Evolutionary conservation across 2,888 invertebrate species (phyloP), one percentile per base, ranked within the genome.

Genomic region (Sialis lutaria): DNA sequence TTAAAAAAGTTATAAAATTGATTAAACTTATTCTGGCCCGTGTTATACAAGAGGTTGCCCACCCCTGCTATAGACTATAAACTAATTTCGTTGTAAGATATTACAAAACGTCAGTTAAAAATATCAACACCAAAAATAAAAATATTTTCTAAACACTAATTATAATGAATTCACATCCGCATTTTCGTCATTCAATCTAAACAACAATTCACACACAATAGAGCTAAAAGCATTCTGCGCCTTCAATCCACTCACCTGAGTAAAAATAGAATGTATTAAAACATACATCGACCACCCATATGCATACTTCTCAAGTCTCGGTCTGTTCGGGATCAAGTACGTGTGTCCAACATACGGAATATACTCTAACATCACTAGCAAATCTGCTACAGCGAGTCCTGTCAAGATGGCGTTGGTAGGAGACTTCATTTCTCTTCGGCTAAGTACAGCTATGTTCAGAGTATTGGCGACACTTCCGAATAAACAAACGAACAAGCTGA

Each of bases 311-410:
- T 73, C 69, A 40, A 68, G 64, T n/a, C 70, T 52, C 53, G 70
- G 64, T 58, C 66, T 68, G 39, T 70, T 69, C 5, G 70, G 69
- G 53, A 80, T 74, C 50, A 88, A 74, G 57, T 83, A 85, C 62
- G 80, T 79, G 62, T 89, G 86, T 46, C 84, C 74, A 2, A 85
- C 82, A 62, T 86, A 92, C 0, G 93, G 92, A 52, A 95, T 84
- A 64, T 93, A 95, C 57, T 90, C 90, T 56, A 93, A 71, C 82
- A 95, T 93, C 10, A 93, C 92, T n/a, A 91, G 73, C 33, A 95
- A 74, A 62, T 95, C 95, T 10, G 93, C 89, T 6, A 92, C 80
- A 0, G 95, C 95, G 33, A 90, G 70, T 5, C 86, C 88, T 0
- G 90, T 90, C 39, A 95, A 75, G 49, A 95, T 90, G 45, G 86